Base-by-base conservation (phyloP, 64 coral and sea anemone genomes). In the Stichodactyla helianthus region DNA sequence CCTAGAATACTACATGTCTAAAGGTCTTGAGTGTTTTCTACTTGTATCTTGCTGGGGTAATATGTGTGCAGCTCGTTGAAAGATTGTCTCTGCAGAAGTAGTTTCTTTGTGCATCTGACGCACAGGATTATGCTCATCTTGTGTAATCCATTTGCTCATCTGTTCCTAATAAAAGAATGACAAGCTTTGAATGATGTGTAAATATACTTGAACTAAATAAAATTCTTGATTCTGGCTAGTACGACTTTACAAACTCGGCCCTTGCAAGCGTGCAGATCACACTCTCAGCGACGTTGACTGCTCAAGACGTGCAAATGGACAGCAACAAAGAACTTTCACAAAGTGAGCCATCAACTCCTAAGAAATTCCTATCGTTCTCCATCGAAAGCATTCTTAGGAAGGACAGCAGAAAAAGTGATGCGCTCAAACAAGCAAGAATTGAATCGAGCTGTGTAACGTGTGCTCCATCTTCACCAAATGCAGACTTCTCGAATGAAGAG, bases 81-180 rank as follows among this genome's bases (percentile, higher is more conserved):
- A 55, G 16, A 22, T 6, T 44, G 44, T 80, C 68, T 74, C 10
- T 23, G 68, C 22, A 76, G 28, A 19, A 51, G 50, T 26, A 77
- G 6, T 56, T 44, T 74, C 65, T 84, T 79, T 79, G 54, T 92
- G 79, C 86, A 61, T 65, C 51, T 77, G 89, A 87, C 86, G 91
- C 84, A 86, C 55, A 83, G 88, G 89, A 90, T 97, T 90, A 90
- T 70, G 88, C 76, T 92, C 84, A 92, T 64, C 91, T 97, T 97
- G 91, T 88, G 88, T 97, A 88, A 97, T 97, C 94, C 94, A 79
- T 93, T 92, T 92, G 91, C 88, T 97, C 94, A 97, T 97, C 94
- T 97, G 94, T 87, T 89, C 67, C 91, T 89, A 97, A 97, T 97
- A 97, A 97, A 97, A 93, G 77, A 17, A 88, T 92, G 92, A 92